phyloP scores from a whole-genome alignment of 2,888 invertebrate species.

The Cataglyphis altisquamis region DNA sequence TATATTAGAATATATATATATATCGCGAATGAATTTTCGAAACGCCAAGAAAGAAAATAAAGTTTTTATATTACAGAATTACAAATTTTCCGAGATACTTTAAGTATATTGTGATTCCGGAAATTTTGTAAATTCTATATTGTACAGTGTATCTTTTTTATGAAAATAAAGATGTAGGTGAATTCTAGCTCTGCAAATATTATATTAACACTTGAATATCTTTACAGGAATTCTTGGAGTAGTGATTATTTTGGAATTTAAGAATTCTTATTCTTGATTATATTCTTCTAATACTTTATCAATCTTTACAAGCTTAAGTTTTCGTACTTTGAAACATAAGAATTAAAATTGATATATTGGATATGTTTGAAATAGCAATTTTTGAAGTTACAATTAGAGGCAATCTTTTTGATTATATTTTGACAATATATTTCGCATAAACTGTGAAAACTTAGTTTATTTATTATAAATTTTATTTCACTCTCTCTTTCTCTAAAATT shows the following conservation, averaged over 20 bases:
- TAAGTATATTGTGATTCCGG: not conserved
- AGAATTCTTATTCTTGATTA: not conserved
- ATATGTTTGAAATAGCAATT: too few species aligned
- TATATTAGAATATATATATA: not conserved
- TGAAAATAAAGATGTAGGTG: slow-evolving; percentile 19
- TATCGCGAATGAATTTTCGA: slow-evolving; percentile 5
- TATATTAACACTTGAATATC: not conserved
- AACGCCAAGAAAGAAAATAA: not conserved
- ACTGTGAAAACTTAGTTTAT: too few species aligned
- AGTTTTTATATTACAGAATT: slow-evolving; percentile 25
- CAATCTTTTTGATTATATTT: too few species aligned
- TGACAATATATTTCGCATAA: too few species aligned
- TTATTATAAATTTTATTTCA: too few species aligned
- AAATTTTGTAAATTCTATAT: slow-evolving; percentile 45
- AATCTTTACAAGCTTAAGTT: not conserved
- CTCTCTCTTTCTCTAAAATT: too few species aligned
- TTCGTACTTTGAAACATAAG: too few species aligned
- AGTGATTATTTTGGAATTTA: not conserved
- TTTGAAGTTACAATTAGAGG: too few species aligned
- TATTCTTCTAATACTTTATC: not conserved
- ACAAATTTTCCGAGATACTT: not conserved
- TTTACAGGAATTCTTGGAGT: not conserved
- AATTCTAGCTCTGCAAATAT: slow-evolving; percentile 12
- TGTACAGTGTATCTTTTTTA: slow-evolving; percentile 33
- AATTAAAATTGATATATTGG: too few species aligned